Conservation (phyloP, 2,113 vertebrate genomes). For the Ctenodactylus gundi region DNA sequence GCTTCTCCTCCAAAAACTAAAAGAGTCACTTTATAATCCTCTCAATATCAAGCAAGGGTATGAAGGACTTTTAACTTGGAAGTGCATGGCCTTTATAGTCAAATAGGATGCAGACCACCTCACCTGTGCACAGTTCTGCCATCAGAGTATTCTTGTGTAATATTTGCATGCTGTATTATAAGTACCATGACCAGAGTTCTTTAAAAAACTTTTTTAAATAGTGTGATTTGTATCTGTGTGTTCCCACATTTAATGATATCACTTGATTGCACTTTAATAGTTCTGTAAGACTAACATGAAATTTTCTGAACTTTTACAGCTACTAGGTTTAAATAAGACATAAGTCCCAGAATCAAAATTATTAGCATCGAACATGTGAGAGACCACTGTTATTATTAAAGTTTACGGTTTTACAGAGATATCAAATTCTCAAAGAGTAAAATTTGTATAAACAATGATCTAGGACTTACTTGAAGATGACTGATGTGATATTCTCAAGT, state of each 20-base stretch:
- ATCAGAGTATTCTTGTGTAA: not conserved
- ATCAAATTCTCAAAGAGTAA: conserved; percentile 41
- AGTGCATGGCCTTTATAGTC: not conserved
- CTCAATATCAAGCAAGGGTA: not conserved
- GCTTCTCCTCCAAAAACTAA: not conserved
- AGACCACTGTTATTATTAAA: conserved; percentile 5
- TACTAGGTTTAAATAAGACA: conserved; percentile 1
- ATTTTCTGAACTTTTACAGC: not conserved
- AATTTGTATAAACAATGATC: conserved; percentile 5
- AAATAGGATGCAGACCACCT: not conserved
- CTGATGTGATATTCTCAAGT: not conserved
- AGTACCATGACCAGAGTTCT: too few relatives aligned
- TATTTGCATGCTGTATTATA: not conserved
- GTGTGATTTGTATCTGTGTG: not conserved
- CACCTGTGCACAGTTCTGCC: not conserved
- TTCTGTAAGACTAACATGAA: not conserved
- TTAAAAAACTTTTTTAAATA: not conserved
- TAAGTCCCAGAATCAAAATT: conserved; percentile 18
- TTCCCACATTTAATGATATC: not conserved
- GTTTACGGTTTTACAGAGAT: conserved; percentile 35
- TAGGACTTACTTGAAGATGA: not conserved
- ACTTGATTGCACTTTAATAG: not conserved
- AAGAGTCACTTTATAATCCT: not conserved
- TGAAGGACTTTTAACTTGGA: not conserved
- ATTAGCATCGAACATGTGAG: conserved; percentile 22